A percentile compares a stretch with the other conserved stretches of the same genome.
phyloP scores from a whole-genome alignment of 2,113 vertebrate species.

The Tetraodon nigroviridis region DNA sequence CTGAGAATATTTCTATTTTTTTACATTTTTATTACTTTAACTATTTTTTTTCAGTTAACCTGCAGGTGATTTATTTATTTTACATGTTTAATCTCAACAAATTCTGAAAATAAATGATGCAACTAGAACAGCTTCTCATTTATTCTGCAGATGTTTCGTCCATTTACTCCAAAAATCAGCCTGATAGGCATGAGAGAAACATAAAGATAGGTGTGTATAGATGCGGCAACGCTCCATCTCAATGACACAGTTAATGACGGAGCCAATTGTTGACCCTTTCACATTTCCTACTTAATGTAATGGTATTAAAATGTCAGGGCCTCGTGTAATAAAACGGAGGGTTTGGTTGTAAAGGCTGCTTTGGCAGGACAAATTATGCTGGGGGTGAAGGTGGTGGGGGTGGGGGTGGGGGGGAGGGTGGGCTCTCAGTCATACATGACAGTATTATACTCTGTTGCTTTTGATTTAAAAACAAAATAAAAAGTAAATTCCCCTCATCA shows the following conservation, averaged over 20 bases:
- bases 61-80: neutral
- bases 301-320: slow-evolving; percentile 55
- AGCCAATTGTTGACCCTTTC: slow-evolving; percentile 57
- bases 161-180: neutral
- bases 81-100: slow-evolving; percentile 37
- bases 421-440: no score
- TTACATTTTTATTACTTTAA: neutral
- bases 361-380: slow-evolving; percentile 38
- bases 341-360: slow-evolving; percentile 28
- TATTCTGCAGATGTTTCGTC: neutral
- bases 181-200: slow-evolving; percentile 23
- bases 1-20: neutral
- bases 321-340: slow-evolving; percentile 35
- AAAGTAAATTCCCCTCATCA: no score
- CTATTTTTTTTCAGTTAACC: neutral
- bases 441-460: no score
- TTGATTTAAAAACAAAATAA: no score
- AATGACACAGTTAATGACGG: slow-evolving; percentile 35
- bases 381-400: no score
- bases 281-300: slow-evolving; percentile 34
- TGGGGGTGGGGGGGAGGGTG: no score
- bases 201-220: neutral
- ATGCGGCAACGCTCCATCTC: slow-evolving; percentile 14
- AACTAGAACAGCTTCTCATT: neutral
- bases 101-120: slow-evolving; percentile 12